phyloP scores from a whole-genome alignment of 2,113 vertebrate species.

The Eulemur macaco region DNA sequence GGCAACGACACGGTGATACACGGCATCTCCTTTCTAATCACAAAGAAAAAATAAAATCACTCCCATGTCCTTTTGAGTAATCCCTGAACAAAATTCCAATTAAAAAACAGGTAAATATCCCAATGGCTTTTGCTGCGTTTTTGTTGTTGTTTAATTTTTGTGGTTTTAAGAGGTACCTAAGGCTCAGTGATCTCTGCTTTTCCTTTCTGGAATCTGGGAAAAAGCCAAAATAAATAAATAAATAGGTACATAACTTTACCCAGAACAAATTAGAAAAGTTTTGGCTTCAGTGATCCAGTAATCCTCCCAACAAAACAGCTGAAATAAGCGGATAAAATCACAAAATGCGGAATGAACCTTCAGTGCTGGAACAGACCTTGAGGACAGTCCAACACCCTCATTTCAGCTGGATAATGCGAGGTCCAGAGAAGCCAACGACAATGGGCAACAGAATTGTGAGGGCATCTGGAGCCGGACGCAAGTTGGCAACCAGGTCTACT shows the following conservation, averaged over 20 bases:
- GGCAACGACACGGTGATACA: background rate
- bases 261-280: background rate
- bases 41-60: background rate
- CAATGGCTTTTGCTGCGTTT: background rate
- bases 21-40: background rate
- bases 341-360: background rate
- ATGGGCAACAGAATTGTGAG: background rate
- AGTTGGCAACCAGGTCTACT: accelerated
- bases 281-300: background rate
- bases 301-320: background rate
- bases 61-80: background rate
- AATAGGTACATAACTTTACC: background rate
- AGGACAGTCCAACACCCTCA: no score
- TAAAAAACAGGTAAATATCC: background rate
- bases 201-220: background rate
- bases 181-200: background rate
- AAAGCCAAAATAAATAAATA: background rate
- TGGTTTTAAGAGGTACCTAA: background rate
- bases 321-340: background rate
- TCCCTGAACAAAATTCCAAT: background rate
- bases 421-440: background rate
- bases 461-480: accelerated
- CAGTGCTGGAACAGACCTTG: background rate
- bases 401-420: background rate
- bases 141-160: background rate